Conservation (phyloP, 2,888 invertebrate species). For the Antheraea assamensis region DNA sequence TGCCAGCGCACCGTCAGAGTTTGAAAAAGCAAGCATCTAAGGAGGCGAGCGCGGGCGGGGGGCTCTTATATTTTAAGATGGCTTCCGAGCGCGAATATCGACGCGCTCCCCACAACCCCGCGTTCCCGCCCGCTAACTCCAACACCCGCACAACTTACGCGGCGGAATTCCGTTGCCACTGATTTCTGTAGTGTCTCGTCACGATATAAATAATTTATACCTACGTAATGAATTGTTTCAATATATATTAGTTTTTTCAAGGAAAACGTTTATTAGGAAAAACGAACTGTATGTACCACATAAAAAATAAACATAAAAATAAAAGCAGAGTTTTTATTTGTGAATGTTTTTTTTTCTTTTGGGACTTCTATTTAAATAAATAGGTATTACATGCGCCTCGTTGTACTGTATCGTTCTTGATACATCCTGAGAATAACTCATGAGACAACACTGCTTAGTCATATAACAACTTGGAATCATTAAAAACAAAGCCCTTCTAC, state of each 20-base stretch:
- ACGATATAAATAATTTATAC: neutral
- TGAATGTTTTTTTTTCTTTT: too few relatives aligned
- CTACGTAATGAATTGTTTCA: neutral
- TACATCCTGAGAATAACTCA: too few relatives aligned
- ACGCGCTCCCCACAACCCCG: constrained; percentile 59
- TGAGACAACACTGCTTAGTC: too few relatives aligned
- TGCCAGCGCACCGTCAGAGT: constrained; percentile 53
- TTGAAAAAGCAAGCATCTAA: constrained; percentile 77
- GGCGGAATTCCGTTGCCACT: constrained; percentile 53
- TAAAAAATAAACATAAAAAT: too few relatives aligned
- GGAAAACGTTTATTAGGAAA: too few relatives aligned
- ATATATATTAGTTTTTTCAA: neutral
- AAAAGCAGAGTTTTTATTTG: too few relatives aligned
- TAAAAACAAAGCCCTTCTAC: too few relatives aligned
- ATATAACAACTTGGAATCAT: too few relatives aligned
- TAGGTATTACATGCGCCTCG: too few relatives aligned
- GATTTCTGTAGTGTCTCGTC: constrained; percentile 38
- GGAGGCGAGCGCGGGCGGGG: constrained; percentile 57
- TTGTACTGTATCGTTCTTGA: too few relatives aligned
- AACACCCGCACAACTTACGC: constrained; percentile 38
- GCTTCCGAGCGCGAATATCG: constrained; percentile 79
- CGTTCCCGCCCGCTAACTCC: constrained; percentile 40
- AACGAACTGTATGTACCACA: too few relatives aligned
- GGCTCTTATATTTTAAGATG: constrained; percentile 80
- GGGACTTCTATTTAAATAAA: too few relatives aligned